Conservation (phyloP, 1,140 invertebrate species). For the Drosophila mauritiana region DNA sequence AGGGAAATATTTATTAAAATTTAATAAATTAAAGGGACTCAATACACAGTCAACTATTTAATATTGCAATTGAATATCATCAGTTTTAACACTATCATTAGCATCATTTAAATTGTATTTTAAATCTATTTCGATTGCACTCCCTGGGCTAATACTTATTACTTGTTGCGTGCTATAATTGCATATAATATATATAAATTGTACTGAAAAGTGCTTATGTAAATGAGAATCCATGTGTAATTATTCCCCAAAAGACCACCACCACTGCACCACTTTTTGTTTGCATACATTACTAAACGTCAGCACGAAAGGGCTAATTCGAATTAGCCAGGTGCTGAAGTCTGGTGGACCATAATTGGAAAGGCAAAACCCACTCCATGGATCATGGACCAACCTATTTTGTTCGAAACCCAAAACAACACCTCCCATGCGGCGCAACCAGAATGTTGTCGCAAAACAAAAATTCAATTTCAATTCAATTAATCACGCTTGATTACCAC, state of each 20-base stretch:
- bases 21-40: too few species aligned
- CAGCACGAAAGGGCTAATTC: background rate
- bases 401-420: background rate
- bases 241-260: background rate
- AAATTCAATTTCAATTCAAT: conserved; percentile 66
- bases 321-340: background rate
- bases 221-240: conserved; percentile 1
- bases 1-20: too few species aligned
- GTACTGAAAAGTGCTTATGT: background rate
- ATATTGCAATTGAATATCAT: background rate
- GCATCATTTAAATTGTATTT: background rate
- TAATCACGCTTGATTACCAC: conserved; percentile 68
- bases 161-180: conserved; percentile 2
- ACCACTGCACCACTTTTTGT: background rate
- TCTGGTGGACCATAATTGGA: background rate
- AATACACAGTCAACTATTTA: too few species aligned
- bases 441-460: conserved; percentile 54
- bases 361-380: conserved; percentile 3
- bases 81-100: background rate
- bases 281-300: conserved; percentile 5
- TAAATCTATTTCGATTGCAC: background rate
- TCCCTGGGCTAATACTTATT: background rate
- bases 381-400: background rate
- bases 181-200: conserved; percentile 5
- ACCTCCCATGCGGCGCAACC: conserved; percentile 11